Conservation (phyloP, 2,888 invertebrate species). For the Pristionchus fissidentatus region DNA sequence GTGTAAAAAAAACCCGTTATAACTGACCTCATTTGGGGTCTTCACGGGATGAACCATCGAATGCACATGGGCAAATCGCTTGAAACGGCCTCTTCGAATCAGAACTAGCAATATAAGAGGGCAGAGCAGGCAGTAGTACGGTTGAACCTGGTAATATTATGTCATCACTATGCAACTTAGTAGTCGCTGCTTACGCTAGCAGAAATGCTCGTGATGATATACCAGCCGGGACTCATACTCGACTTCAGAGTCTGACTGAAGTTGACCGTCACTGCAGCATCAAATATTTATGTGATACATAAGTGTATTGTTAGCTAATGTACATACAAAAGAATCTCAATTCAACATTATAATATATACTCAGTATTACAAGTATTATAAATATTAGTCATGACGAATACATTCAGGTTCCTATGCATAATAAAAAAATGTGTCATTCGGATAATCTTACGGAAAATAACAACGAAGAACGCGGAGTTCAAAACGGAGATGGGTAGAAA, state of each 20-base stretch:
- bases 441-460: neutral
- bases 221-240: slow-evolving; percentile 11
- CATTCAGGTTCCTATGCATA: too few species aligned
- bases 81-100: neutral
- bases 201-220: neutral
- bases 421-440: too few species aligned
- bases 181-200: neutral
- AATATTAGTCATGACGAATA: too few species aligned
- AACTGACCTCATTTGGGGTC: neutral
- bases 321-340: neutral
- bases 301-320: too few species aligned
- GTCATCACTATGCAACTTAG: too few species aligned
- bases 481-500: slow-evolving; percentile 2
- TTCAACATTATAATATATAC: neutral
- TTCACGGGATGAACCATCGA: neutral
- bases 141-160: neutral
- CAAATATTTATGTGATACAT: neutral
- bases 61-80: neutral
- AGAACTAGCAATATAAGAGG: neutral
- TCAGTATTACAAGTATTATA: too few species aligned
- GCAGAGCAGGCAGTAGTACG: neutral
- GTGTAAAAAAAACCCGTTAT: too few species aligned
- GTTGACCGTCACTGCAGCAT: neutral
- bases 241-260: slow-evolving; percentile 4
- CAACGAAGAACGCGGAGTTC: neutral